These are phyloP conservation scores for Torymus texanus DNA, from an alignment of 2,888 invertebrate species.

Conservation along the genomic window DNA sequence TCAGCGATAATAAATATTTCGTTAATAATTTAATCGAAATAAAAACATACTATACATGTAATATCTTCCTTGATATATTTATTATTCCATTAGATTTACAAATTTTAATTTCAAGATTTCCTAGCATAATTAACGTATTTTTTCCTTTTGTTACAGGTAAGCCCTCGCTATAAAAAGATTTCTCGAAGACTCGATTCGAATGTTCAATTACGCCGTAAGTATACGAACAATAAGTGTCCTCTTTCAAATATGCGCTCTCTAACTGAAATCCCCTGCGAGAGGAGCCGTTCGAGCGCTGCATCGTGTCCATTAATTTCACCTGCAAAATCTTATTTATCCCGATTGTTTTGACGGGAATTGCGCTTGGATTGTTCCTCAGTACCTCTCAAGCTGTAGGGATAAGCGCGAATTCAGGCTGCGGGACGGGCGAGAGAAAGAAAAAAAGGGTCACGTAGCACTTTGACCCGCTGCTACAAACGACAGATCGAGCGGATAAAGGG, in stretches of 20 bases:
- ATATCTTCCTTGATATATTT: too few species aligned
- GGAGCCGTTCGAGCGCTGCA: too few species aligned
- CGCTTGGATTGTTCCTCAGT: slow-evolving; percentile 27
- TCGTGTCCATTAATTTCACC: neutral
- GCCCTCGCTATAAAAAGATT: neutral
- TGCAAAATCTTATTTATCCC: slow-evolving; percentile 49
- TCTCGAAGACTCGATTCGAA: neutral
- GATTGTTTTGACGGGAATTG: slow-evolving; percentile 53
- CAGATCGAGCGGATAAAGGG: slow-evolving; percentile 48
- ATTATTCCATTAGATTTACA: too few species aligned
- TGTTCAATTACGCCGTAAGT: slow-evolving; percentile 11
- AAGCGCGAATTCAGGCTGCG: slow-evolving; percentile 32
- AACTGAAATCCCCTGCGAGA: neutral
- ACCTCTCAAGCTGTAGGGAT: slow-evolving; percentile 11
- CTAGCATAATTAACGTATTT: neutral
- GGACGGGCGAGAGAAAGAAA: slow-evolving; percentile 19
- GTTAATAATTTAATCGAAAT: too few species aligned
- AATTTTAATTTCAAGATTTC: too few species aligned
- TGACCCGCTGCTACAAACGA: slow-evolving; percentile 45
- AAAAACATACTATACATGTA: too few species aligned
- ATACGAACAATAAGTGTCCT: slow-evolving; percentile 15
- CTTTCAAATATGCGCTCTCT: slow-evolving; percentile 4
- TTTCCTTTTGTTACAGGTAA: slow-evolving; percentile 27
- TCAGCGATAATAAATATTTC: too few species aligned
- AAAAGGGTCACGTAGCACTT: slow-evolving; percentile 55